phyloP scores from a whole-genome alignment of 1,140 invertebrate species.

The Coptotermes formosanus region DNA sequence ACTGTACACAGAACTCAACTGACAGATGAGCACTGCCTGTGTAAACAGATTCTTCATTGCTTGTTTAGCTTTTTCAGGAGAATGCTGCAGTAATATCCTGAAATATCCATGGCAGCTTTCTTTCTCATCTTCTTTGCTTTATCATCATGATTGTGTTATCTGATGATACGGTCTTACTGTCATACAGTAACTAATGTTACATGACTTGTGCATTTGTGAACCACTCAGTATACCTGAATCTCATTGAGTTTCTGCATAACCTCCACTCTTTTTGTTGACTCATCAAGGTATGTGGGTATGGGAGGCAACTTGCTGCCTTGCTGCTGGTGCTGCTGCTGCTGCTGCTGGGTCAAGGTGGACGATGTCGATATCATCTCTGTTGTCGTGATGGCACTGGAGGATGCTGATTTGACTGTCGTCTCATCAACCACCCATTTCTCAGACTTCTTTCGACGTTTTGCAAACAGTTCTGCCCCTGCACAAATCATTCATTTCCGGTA shows the following conservation, averaged over 20 bases:
- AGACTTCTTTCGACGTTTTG: slow-evolving; percentile 78
- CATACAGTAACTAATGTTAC: too few species aligned
- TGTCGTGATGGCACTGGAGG: slow-evolving; percentile 46
- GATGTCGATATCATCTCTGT: slow-evolving; percentile 45
- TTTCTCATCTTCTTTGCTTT: too few species aligned
- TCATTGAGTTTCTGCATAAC: slow-evolving; percentile 55
- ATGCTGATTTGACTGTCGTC: slow-evolving; percentile 52
- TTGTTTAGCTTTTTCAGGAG: too few species aligned
- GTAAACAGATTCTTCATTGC: too few species aligned
- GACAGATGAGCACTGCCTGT: too few species aligned
- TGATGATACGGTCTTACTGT: too few species aligned
- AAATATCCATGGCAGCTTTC: too few species aligned
- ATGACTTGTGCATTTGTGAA: not conserved
- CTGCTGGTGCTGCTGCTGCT: slow-evolving; percentile 40
- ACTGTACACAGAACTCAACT: too few species aligned
- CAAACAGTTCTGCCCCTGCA: slow-evolving; percentile 80
- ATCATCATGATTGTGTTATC: too few species aligned
- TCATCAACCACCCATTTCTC: slow-evolving; percentile 87
- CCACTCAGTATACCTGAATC: slow-evolving; percentile 49
- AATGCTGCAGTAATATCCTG: too few species aligned
- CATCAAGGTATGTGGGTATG: slow-evolving; percentile 46
- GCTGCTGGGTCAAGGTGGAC: slow-evolving; percentile 45
- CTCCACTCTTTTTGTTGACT: slow-evolving; percentile 48
- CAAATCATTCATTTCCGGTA: not conserved
- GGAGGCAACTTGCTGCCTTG: slow-evolving; percentile 35